These are phyloP conservation scores for human (Homo sapiens) DNA, from an alignment of 2,113 vertebrate genomes.

Conservation along the genomic window GRCh38 chr17:8093001-8093500, in stretches of 20 bases:
- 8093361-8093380: background rate
- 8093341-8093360: background rate
- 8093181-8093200: background rate
- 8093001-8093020: background rate
- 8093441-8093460: background rate
- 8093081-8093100: background rate
- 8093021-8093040: background rate
- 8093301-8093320: constrained; percentile 17
- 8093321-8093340: constrained; percentile 27
- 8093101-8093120: background rate
- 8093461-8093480: too few species aligned
- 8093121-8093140: background rate
- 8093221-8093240: too few species aligned
- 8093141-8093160: background rate
- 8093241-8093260: constrained; percentile 24
- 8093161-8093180: background rate
- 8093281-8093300: constrained; percentile 29
- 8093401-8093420: background rate
- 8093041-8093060: background rate
- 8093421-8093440: background rate
- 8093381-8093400: background rate
- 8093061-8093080: background rate
- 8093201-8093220: background rate
- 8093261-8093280: constrained; percentile 57
- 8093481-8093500: background rate